These are phyloP conservation scores for Diabrotica undecimpunctata DNA, from an alignment of 1,140 invertebrate species.

Conservation along the genomic window DNA sequence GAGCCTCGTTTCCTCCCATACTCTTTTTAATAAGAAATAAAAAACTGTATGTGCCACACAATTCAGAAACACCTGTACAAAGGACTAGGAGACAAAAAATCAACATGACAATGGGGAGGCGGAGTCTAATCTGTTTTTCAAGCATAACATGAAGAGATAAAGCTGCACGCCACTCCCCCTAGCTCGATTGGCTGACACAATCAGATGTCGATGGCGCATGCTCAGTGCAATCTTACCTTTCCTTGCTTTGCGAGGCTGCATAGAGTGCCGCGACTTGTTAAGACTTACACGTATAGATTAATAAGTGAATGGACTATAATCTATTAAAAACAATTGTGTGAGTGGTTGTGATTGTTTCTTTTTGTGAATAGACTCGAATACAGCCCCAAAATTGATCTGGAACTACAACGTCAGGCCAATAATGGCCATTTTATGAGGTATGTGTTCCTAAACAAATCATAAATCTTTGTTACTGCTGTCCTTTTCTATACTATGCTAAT, in stretches of 20 bases:
- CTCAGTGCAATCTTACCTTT: constrained; percentile 30
- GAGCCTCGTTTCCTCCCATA: constrained; percentile 27
- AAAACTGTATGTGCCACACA: constrained; percentile 36
- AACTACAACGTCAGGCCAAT: constrained; percentile 47
- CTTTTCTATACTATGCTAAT: constrained; percentile 16
- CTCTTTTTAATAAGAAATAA: constrained; percentile 23
- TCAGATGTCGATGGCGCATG: constrained; percentile 33
- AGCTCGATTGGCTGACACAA: constrained; percentile 35
- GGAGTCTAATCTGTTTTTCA: constrained; percentile 40
- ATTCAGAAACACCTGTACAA: constrained; percentile 48
- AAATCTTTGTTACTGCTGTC: constrained; percentile 16
- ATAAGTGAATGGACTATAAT: constrained; percentile 15
- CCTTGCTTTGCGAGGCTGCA: constrained; percentile 31
- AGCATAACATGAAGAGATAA: constrained; percentile 45
- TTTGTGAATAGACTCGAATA: constrained; percentile 26
- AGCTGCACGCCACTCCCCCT: constrained; percentile 36
- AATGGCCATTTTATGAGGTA: constrained; percentile 49
- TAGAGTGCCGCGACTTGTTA: constrained; percentile 40
- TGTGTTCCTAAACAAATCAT: constrained; percentile 32
- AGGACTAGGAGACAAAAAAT: constrained; percentile 48
- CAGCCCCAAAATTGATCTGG: constrained; percentile 49
- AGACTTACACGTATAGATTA: constrained; percentile 38
- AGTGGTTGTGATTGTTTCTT: constrained; percentile 24
- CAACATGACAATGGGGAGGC: constrained; percentile 46
- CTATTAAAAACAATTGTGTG: constrained; percentile 23